Evolutionary conservation across 2,797 vertebrate genomes (phyloP).

Genomic region (Sandelia bainsii): DNA sequence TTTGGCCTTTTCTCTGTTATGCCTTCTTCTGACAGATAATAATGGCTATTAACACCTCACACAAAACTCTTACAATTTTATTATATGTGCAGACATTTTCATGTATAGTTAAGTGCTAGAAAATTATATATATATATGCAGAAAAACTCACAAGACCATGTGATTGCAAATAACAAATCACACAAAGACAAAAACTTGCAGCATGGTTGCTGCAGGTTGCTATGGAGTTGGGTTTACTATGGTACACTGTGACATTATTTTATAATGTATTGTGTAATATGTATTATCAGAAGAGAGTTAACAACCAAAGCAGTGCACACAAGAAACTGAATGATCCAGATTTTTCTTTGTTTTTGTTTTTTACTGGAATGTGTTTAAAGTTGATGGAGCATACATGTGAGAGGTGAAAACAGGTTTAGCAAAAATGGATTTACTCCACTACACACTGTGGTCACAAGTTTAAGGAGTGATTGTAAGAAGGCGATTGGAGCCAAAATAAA

Average conservation of each 20-base stretch:
- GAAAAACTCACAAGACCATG: background rate
- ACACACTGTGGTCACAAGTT: background rate
- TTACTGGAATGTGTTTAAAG: conserved; percentile 7
- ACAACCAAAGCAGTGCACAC: background rate
- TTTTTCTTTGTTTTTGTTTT: too few species aligned
- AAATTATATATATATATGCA: background rate
- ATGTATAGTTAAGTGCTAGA: background rate
- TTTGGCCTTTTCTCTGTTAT: background rate
- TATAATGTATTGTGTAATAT: background rate
- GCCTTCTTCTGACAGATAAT: background rate
- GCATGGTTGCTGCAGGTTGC: background rate
- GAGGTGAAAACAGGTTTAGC: conserved; percentile 14
- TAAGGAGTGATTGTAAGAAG: background rate
- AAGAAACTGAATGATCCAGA: background rate
- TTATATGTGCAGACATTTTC: background rate
- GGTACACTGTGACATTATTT: background rate
- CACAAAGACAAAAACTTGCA: background rate
- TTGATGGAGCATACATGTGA: conserved; percentile 5
- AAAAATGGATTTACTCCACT: background rate
- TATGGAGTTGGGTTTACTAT: background rate
- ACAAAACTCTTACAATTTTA: background rate
- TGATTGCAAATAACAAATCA: background rate
- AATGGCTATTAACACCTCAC: background rate
- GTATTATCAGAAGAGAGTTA: background rate
- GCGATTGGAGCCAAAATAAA: conserved; percentile 7